Base-by-base conservation (phyloP, 2,888 invertebrate species). In the Drosophila kambysellisi region DNA sequence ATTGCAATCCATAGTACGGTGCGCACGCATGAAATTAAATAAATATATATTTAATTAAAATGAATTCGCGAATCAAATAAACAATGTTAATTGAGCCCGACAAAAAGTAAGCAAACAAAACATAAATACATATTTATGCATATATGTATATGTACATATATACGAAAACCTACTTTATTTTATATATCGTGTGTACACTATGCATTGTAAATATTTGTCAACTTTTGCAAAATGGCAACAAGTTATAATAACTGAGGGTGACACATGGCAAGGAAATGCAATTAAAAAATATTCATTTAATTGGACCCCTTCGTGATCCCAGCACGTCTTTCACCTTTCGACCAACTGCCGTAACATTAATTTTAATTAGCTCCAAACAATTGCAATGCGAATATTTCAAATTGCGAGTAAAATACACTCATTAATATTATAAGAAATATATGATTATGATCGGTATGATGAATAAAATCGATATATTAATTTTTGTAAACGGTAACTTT, bases 51-150 rank as follows among this genome's bases (percentile, higher is more conserved):
- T 86, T 84, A 86, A 84, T 84, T 86, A 84, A 86, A 83, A 86
- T 86, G 82, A 76, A 83, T 86, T 82, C 74, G 59, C 84, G 83
- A 86, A 86, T 84, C 81, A 84, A 84, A 84, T 82, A 82, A 84
- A 84, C 83, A 84, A 86, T 75, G 83, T 86, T 86, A 84, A 84
- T 84, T 84, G 86, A 86, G 84, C 76, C 64, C 66, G 73, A 71
- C 76, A 84, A 81, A 86, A 86, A 86, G 76, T 81, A 79, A 84
- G 61, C 81, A 86, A 84, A 84, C 64, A 82, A 66, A 59, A 63
- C 64, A 76, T 66, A 74, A 70, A 71, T 73, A 66, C 78, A 72
- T 70, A 68, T 52, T 41, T 71, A 54, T 66, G 71, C 46, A 52
- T 59, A 37, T 32, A 46, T 12, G 32, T 11, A 32, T 20, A 51